Percentiles rank a stretch among this genome's conserved stretches.
Evolutionary conservation across 2,113 vertebrate genomes (phyloP).

Genomic region (Penelope pileata): DNA sequence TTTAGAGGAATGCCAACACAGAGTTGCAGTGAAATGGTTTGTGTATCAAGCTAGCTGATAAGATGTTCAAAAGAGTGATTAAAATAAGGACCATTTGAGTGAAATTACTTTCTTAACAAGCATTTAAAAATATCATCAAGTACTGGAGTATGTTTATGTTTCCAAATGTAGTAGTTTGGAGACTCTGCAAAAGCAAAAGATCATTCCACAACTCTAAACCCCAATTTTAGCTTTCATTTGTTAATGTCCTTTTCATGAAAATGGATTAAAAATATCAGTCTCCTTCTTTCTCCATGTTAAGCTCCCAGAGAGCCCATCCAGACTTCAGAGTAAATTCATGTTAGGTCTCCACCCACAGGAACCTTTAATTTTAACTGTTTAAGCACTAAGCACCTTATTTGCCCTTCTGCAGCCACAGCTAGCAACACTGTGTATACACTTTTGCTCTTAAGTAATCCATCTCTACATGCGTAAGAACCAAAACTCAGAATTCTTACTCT

Average conservation of each 20-base stretch:
- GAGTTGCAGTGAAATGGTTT: background rate
- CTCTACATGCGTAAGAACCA: accelerated
- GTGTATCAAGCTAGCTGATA: background rate
- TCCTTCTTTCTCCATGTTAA: background rate
- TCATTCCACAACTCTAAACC: background rate
- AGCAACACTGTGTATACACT: accelerated
- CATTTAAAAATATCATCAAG: accelerated
- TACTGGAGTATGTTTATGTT: accelerated
- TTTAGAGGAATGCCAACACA: background rate
- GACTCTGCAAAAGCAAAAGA: background rate
- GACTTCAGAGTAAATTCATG: background rate
- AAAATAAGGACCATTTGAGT: background rate
- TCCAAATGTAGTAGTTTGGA: background rate
- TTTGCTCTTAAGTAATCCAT: background rate
- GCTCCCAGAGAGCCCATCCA: background rate
- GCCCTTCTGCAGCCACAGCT: background rate
- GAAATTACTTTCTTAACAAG: background rate
- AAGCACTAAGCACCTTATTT: background rate
- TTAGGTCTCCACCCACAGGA: background rate
- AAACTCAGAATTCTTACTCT: accelerated
- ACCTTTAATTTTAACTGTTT: background rate
- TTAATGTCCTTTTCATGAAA: background rate
- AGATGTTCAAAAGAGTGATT: background rate
- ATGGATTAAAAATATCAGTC: accelerated
- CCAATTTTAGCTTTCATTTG: background rate